Evolutionary conservation across 2,113 vertebrate genomes (phyloP).

Genomic region (Dromas ardeola): DNA sequence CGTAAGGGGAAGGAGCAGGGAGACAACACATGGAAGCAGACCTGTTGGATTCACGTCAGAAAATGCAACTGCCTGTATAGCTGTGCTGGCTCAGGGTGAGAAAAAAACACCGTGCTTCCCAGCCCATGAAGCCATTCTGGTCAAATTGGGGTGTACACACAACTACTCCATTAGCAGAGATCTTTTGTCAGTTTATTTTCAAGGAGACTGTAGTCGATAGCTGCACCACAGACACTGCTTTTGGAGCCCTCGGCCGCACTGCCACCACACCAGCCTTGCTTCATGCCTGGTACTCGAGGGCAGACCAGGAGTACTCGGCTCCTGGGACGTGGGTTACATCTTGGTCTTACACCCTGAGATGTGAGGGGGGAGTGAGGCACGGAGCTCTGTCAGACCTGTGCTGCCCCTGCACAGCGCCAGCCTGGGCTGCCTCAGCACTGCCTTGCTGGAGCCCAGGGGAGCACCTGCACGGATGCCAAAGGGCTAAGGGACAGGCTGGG

Average conservation of each 20-base stretch:
- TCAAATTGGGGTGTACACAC: background rate
- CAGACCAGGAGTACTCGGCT: background rate
- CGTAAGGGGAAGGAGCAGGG: background rate
- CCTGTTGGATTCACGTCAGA: background rate
- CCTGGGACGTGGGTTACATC: background rate
- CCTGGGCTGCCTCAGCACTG: background rate
- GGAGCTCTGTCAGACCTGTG: background rate
- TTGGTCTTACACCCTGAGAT: background rate
- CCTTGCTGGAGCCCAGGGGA: background rate
- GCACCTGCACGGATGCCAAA: background rate
- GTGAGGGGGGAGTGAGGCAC: background rate
- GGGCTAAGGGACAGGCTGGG: background rate
- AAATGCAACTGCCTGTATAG: background rate
- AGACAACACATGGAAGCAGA: background rate
- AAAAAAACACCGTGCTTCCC: background rate
- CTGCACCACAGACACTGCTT: background rate
- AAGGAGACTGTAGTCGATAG: background rate
- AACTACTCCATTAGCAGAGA: background rate
- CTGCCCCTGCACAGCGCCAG: background rate
- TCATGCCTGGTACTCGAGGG: background rate
- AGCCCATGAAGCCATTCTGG: fast-evolving
- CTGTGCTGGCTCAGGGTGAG: background rate
- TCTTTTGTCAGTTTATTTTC: background rate
- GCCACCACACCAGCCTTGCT: background rate
- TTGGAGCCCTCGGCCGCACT: background rate